phyloP scores from a whole-genome alignment of 2,113 vertebrate species.

The Macquaria australasica region DNA sequence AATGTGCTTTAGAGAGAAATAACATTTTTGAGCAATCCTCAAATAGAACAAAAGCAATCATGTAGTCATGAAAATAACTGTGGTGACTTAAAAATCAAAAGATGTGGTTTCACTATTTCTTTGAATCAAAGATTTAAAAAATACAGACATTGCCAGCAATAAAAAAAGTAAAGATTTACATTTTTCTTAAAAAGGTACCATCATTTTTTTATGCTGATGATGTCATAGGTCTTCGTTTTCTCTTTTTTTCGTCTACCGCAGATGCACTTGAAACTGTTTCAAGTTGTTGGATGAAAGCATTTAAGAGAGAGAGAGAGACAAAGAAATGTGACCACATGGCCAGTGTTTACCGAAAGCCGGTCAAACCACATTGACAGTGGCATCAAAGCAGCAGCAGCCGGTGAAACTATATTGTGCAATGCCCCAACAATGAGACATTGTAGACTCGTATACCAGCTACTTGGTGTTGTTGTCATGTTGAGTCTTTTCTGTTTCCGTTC shows the following conservation, averaged over 20 bases:
- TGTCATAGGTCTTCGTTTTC: no score
- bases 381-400: neutral
- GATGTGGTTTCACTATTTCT: neutral
- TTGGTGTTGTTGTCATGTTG: neutral
- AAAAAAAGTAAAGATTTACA: neutral
- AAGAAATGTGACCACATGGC: constrained; percentile 35
- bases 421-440: neutral
- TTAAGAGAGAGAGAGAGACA: neutral
- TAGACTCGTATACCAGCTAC: neutral
- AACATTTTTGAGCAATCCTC: no score
- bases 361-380: constrained; percentile 27
- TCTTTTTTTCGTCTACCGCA: neutral
- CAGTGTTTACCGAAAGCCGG: constrained; percentile 49
- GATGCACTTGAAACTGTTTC: neutral
- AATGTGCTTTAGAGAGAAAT: neutral
- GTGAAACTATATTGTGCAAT: constrained; percentile 21
- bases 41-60: no score
- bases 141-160: neutral
- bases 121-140: neutral
- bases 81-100: no score
- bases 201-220: neutral
- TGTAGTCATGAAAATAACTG: no score
- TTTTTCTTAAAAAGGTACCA: no score
- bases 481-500: neutral
- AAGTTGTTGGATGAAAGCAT: neutral